Conservation (phyloP, 2,888 invertebrate species). For the Drosophila conformis region DNA sequence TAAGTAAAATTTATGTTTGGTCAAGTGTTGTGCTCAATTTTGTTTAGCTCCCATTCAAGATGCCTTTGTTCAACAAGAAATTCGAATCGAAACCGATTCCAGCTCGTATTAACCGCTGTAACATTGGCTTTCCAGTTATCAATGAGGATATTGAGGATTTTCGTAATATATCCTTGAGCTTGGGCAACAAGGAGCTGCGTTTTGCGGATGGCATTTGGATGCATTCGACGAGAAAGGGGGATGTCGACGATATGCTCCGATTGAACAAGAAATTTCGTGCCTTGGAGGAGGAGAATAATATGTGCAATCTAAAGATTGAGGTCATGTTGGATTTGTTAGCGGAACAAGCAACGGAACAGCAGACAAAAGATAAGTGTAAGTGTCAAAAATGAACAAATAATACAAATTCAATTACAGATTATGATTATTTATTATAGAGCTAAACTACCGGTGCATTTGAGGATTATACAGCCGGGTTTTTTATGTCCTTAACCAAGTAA, state of each 20-base stretch:
- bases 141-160: slow-evolving; percentile 83
- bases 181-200: slow-evolving; percentile 83
- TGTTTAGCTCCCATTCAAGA: slow-evolving; percentile 40
- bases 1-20: slow-evolving; percentile 16
- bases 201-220: slow-evolving; percentile 84
- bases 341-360: slow-evolving; percentile 80
- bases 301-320: slow-evolving; percentile 83
- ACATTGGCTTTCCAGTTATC: slow-evolving; percentile 79
- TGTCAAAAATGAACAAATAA: background rate
- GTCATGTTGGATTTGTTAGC: slow-evolving; percentile 83
- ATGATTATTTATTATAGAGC: slow-evolving; percentile 6
- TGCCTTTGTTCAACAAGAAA: slow-evolving; percentile 84
- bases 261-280: slow-evolving; percentile 79
- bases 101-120: slow-evolving; percentile 76
- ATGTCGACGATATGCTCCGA: slow-evolving; percentile 78
- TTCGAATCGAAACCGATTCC: slow-evolving; percentile 83
- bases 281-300: slow-evolving; percentile 83
- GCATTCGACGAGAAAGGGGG: slow-evolving; percentile 74
- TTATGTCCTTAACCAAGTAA: background rate
- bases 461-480: background rate
- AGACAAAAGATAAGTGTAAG: slow-evolving; percentile 62
- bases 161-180: slow-evolving; percentile 77
- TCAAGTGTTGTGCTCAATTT: slow-evolving; percentile 17
- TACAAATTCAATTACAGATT: background rate
- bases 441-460: background rate